Base-by-base conservation (phyloP, 2,888 invertebrate species). In the Ichneumon xanthorius region DNA sequence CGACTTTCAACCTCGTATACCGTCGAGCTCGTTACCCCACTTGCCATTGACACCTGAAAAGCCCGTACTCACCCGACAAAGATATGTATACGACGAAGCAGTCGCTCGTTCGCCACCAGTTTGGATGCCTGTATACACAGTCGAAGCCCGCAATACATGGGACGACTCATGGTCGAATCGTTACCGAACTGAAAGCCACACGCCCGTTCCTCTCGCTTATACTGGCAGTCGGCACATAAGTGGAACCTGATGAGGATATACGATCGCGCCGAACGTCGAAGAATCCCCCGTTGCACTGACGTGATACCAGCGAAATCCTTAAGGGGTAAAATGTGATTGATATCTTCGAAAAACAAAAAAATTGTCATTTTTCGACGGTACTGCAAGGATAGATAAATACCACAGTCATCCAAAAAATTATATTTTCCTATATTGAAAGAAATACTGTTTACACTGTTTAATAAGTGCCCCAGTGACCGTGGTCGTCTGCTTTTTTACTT, bases 21-120 rank as follows among this genome's bases (percentile, higher is more conserved):
- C 81, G 80, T 86, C 80, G 86, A 84, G 85, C 89, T 90, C 89
- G 90, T 92, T 91, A 91, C 89, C 88, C 89, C 87, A 86, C 86
- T 89, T 89, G 86, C 89, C 90, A 90, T 90, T 92, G 92, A 91
- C 89, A 89, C 89, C 88, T 90, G 85, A 89, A 88, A 88, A 89
- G 88, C 87, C 89, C 33, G 77, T 53, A 40, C 77, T 48, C 14
- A 16, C 58, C 65, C 65, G 55, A 71, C 76, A 77, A 67, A 77
- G 65, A 76, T 70, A 53, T 68, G 72, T 84, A 30, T 50, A 73
- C 67, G 33, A 37, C 58, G 58, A 33, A 72, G 37, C 40, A 33
- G 19, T 30, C 14, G 63, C 63, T 81, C 78, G 81, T 75, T 85
- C 63, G 78, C 73, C 81, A 70, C 78, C 50, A 78, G 71, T 79